Evolutionary conservation across 1,140 invertebrate species (phyloP), one percentile per base, ranked within the genome.

Genomic region (Odontomachus brunneus): DNA sequence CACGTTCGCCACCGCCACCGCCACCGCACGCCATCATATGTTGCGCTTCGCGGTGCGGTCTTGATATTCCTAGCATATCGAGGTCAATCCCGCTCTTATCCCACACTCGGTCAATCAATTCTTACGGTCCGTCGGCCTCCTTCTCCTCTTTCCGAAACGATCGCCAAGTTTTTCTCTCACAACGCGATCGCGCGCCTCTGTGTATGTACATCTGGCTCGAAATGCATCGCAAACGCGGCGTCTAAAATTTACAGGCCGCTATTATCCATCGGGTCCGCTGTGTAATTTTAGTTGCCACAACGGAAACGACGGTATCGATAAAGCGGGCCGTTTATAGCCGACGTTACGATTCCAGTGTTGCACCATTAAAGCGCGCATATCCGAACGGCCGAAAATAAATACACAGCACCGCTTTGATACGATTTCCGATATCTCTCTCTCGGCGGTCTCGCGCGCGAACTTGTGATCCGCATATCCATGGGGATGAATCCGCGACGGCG

Each of bases 31-130:
- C 48, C 49, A 53, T 38, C 26, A 17, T 44, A 33, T 38, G 38
- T 44, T 17, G 24, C 33, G 33, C 55, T 0, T 22, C 29, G 26
- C 29, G 24, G 17, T 24, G 33, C 48, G 11, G 38, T 55, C 62
- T 38, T 53, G 48, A 76, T 76, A 76, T 76, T 51, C 29, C 29
- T 51, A 63, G 33, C 51, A 19, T 67, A 80, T 80, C 75, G 51
- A 29, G 51, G 65, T 69, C 75, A 59, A 71, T 80, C 75, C 44
- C 66, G 51, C 65, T 33, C n/a, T n/a, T n/a, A n/a, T n/a, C n/a
- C n/a, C n/a, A 26, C 51, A n/a, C n/a, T n/a, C n/a, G n/a, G n/a
- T 80, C 69, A 57, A 80, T 80, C 63, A 69, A 80, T 69, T n/a
- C 33, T 44, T 26, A 14, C 33, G 63, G 22, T 55, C 63, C 65